A percentile compares a stretch with the other conserved stretches of the same genome.
Conservation (phyloP, 2,113 vertebrate genomes). For the Odontesthes bonariensis region DNA sequence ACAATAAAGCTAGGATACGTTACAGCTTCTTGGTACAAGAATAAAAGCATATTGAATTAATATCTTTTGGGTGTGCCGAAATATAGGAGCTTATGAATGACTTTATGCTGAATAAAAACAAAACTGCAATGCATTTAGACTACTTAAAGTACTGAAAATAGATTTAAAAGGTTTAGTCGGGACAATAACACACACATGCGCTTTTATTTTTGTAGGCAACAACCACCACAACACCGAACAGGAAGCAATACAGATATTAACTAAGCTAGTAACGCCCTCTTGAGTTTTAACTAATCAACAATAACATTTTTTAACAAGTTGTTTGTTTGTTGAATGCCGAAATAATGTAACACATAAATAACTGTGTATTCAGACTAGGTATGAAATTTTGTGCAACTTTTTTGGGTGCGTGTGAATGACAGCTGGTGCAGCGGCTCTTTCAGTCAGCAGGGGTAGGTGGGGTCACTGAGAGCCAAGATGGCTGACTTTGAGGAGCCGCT, state of each 20-base stretch:
- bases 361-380: not conserved
- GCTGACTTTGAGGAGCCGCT: conserved; percentile 93
- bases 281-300: too few relatives aligned
- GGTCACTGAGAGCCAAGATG: conserved; percentile 90
- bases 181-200: rapidly evolving
- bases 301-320: too few relatives aligned
- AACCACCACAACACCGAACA: not conserved
- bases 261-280: not conserved
- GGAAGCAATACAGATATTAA: conserved; percentile 7
- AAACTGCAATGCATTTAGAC: not conserved
- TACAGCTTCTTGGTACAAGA: conserved; percentile 37
- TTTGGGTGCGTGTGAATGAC: not conserved
- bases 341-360: not conserved
- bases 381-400: not conserved
- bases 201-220: conserved; percentile 59
- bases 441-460: conserved; percentile 70
- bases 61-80: not conserved
- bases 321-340: not conserved
- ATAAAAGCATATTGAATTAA: not conserved
- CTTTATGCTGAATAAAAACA: not conserved
- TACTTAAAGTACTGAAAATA: not conserved
- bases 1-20: not conserved
- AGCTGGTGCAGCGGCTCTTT: not conserved
- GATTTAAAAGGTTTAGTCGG: not conserved
- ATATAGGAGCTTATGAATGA: not conserved